Base-by-base conservation (phyloP, 2,113 vertebrate genomes). In the Sarotherodon lohbergeri region DNA sequence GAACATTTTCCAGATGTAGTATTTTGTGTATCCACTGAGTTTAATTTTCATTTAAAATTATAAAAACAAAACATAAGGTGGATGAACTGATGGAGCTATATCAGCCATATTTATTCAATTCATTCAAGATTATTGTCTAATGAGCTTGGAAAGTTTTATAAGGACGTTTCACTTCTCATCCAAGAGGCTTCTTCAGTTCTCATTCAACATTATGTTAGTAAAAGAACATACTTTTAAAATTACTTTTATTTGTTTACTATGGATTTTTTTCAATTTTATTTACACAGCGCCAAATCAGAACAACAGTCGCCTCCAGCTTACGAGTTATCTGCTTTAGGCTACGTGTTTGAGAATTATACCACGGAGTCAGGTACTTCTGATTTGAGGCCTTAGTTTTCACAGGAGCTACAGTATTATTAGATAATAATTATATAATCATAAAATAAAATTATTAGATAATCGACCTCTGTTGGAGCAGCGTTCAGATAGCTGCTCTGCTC, bases 381-480 rank as follows among this genome's bases (percentile, higher is more conserved):
- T 46, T 0, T 0, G 12, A 46, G 43, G 0, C 43, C 43, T 16
- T 48, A 1, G 6, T 46, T 16, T 48, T 48, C 43, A 48, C 43
- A 0, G 43, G 43, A 46, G 43, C 43, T 46, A 16, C 43, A 46
- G 13, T 46, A 46, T 16, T 14, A n/a, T n/a, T n/a, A n/a, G n/a
- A n/a, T n/a, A n/a, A n/a, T n/a, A n/a, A n/a, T n/a, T n/a, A n/a
- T n/a, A n/a, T n/a, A n/a, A n/a, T n/a, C n/a, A n/a, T n/a, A n/a
- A n/a, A n/a, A n/a, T n/a, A 0, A 46, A 46, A 46, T 46, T 46
- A 46, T 46, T 46, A 14, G 41, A 46, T 46, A 0, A 14, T 46
- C 5, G 1, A 46, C 43, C 43, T 46, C 12, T 13, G 41, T 13
- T 13, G 41, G 41, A 0, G 41, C 0, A 13, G 41, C 12, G 3